These are phyloP conservation scores for Crocodylus rhombifer DNA, from an alignment of 2,797 vertebrate species.

Conservation along the genomic window DNA sequence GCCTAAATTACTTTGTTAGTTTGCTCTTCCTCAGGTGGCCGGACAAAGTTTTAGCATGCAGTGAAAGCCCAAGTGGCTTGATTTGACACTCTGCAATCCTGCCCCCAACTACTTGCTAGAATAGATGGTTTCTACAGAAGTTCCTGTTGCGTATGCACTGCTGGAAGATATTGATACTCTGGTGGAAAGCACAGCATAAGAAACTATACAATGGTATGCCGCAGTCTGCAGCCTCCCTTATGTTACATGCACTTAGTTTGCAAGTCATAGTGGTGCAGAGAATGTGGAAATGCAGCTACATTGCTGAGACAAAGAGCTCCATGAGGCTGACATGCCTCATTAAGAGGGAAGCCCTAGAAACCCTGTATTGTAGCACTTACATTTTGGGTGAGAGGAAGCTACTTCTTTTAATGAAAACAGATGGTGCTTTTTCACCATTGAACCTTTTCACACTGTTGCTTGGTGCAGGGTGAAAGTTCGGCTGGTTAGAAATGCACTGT, in stretches of 20 bases:
- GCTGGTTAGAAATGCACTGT: not conserved
- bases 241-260: not conserved
- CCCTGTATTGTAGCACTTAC: not conserved
- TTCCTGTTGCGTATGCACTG: not conserved
- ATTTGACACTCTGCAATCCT: not conserved
- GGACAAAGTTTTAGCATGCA: not conserved
- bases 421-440: not conserved
- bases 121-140: not conserved
- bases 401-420: not conserved
- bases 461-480: not conserved
- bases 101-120: not conserved
- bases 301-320: not conserved
- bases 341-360: not conserved
- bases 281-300: not conserved
- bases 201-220: fast-evolving
- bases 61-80: not conserved
- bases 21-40: not conserved
- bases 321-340: not conserved
- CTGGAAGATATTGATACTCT: fast-evolving
- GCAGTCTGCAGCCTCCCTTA: not conserved
- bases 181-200: not conserved
- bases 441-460: not conserved
- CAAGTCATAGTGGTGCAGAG: not conserved
- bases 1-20: not conserved
- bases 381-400: not conserved